Evolutionary conservation across 2,113 vertebrate species (phyloP).

Genomic region (Halichoeres trimaculatus): DNA sequence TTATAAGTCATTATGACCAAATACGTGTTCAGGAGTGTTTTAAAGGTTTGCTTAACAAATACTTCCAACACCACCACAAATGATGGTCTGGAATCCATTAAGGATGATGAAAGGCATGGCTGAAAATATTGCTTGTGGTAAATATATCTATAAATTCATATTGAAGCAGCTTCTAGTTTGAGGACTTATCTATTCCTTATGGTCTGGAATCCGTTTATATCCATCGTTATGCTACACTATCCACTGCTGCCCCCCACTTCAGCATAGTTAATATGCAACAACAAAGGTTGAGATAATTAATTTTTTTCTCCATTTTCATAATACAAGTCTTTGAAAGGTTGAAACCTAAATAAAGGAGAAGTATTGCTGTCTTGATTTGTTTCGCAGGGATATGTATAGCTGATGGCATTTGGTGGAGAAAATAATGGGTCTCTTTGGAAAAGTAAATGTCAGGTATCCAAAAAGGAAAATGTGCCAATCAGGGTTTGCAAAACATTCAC

Average conservation of each 20-base stretch:
- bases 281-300: slow-evolving; percentile 68
- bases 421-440: slow-evolving; percentile 8
- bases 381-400: slow-evolving; percentile 31
- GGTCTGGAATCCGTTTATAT: slow-evolving; percentile 50
- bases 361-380: slow-evolving; percentile 49
- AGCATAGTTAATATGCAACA: slow-evolving; percentile 64
- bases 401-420: neutral
- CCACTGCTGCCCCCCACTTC: slow-evolving; percentile 35
- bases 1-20: no score
- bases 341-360: slow-evolving; percentile 64
- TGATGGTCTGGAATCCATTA: slow-evolving; percentile 33
- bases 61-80: neutral
- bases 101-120: no score
- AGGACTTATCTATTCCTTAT: neutral
- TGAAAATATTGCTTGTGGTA: no score
- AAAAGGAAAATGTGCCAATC: slow-evolving; percentile 3
- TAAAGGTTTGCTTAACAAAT: slow-evolving; percentile 11
- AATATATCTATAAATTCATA: no score
- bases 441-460: neutral
- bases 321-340: slow-evolving; percentile 28
- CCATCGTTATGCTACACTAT: slow-evolving; percentile 38
- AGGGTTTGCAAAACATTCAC: neutral
- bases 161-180: no score
- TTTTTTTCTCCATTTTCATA: slow-evolving; percentile 66
- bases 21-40: neutral